Evolutionary conservation across 1,140 invertebrate species (phyloP).

Genomic region (Drosophila subobscura): DNA sequence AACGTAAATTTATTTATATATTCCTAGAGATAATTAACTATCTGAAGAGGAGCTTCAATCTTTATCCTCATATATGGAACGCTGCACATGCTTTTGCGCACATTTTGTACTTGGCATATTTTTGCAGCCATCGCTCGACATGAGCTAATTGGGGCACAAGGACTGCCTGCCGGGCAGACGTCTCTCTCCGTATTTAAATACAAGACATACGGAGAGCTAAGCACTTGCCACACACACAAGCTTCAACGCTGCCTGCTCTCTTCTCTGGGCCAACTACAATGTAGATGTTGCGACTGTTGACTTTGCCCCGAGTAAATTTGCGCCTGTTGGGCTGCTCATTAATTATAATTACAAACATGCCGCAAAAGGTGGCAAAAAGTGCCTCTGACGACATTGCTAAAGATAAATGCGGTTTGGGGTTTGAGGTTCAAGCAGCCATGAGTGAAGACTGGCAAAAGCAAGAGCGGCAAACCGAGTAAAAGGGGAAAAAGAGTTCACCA

Average conservation of each 20-base stretch:
- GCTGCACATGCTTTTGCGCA: constrained; percentile 2
- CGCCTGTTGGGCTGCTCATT: constrained; percentile 59
- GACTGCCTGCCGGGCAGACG: constrained; percentile 29
- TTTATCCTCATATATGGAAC: background rate
- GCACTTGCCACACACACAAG: no score
- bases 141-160: constrained; percentile 57
- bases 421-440: constrained; percentile 10
- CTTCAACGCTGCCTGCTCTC: background rate
- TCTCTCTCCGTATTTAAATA: constrained; percentile 40
- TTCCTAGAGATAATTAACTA: constrained; percentile 26
- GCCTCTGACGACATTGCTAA: constrained; percentile 11
- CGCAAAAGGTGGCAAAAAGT: constrained; percentile 38
- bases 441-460: constrained; percentile 9
- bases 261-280: constrained; percentile 13
- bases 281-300: constrained; percentile 25
- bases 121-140: constrained; percentile 17
- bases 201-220: background rate
- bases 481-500: constrained; percentile 5
- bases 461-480: constrained; percentile 11
- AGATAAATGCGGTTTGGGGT: constrained; percentile 8
- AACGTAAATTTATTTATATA: constrained; percentile 6
- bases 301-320: constrained; percentile 28
- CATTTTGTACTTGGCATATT: constrained; percentile 11
- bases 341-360: constrained; percentile 74
- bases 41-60: constrained; percentile 19